Percentiles rank a stretch among this genome's conserved stretches.
Evolutionary conservation across 30 jellyfish, hydroid and myxozoan genomes (phyloP).

Genomic region (Cassiopea andromeda): DNA sequence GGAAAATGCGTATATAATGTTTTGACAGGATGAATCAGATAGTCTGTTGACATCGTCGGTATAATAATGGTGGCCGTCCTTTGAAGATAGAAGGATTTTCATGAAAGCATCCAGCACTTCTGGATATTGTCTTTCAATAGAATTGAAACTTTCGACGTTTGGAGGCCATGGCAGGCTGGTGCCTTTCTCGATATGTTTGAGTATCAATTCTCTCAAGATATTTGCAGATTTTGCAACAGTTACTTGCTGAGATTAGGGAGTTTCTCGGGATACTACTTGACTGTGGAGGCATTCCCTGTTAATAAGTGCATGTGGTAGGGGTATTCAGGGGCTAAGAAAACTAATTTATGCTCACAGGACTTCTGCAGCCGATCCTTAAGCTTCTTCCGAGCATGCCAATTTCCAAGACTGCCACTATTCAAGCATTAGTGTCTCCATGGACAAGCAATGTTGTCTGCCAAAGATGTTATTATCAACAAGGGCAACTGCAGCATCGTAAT

Average conservation of each 20-base stretch:
- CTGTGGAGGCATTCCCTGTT: constrained; percentile 57
- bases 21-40: constrained; percentile 31
- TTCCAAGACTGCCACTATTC: constrained; percentile 24
- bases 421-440: constrained; percentile 56
- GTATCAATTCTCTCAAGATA: constrained; percentile 18
- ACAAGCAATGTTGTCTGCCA: constrained; percentile 62
- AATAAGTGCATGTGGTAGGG: constrained; percentile 25
- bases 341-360: constrained; percentile 20
- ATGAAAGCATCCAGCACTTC: constrained; percentile 3
- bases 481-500: constrained; percentile 41
- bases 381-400: constrained; percentile 31
- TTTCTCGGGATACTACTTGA: neutral
- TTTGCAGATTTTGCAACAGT: neutral
- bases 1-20: constrained; percentile 39
- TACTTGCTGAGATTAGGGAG: neutral
- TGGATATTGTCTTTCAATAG: constrained; percentile 28
- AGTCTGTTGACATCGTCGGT: constrained; percentile 17
- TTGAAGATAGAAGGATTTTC: neutral
- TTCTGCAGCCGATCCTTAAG: constrained; percentile 42
- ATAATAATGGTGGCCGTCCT: neutral
- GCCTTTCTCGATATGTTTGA: neutral
- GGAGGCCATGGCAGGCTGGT: constrained; percentile 59
- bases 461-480: constrained; percentile 28
- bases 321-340: constrained; percentile 21
- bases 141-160: constrained; percentile 29